Evolutionary conservation across 2,113 vertebrate genomes (phyloP), one percentile per base, ranked within the genome.

Genomic region (Percina caprodes): DNA sequence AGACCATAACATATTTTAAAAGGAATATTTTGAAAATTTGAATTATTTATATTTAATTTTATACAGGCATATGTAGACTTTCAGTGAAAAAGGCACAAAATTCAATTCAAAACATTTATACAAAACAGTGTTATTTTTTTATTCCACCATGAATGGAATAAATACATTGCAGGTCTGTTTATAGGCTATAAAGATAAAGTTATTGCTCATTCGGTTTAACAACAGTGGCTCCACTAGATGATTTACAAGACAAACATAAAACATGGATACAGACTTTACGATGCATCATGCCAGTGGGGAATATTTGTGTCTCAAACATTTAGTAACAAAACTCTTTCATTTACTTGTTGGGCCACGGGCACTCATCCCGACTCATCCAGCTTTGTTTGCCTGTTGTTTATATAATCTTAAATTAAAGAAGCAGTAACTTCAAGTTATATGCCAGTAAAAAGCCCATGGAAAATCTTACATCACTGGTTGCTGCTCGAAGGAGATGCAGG

Each of bases 391-490:
- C 79, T 93, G 86, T 90, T 92, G 89, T 94, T 91, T 95, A 91
- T 91, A 84, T 67, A 75, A 91, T 80, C 88, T 77, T 19, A 51
- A 89, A 90, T 93, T 87, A 90, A 92, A 88, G 85, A 86, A 69
- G 86, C 92, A 88, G 91, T 90, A 94, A 94, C 89, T 86, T 80
- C 8, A 35, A 79, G 86, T 92, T 92, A 92, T 86, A 80, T 85
- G 87, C 88, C 85, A 83, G 89, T 95, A 94, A 95, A 94, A 94
- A 61, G 69, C 84, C 88, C 88, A 82, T 95, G 95, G 94, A 95
- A 95, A 95, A 94, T 92, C 88, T 95, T 92, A 94, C 93, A 92
- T 94, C 92, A 94, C 88, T 78, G 68, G 85, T 86, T 82, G 60
- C 71, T n/a, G 65, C 86, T 83, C 86, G 39, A 35, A 80, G 88